Evolutionary conservation across 2,888 invertebrate species (phyloP).

Genomic region (Volucella inanis): DNA sequence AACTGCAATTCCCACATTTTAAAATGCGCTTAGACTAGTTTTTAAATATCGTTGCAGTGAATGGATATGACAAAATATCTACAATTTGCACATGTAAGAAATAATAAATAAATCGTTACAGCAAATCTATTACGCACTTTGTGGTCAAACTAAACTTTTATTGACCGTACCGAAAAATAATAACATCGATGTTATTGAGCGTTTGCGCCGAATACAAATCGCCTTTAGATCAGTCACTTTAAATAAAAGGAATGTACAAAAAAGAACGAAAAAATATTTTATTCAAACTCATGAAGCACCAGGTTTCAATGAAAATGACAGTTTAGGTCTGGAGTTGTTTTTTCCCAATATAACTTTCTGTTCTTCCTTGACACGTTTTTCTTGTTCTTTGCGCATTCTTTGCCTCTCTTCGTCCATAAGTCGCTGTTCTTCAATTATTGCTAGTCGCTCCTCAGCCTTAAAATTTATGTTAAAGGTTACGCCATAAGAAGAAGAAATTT

Average conservation of each 20-base stretch:
- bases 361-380: conserved; percentile 95
- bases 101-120: conserved; percentile 17
- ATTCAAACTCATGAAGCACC: conserved; percentile 86
- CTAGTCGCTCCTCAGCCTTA: conserved; percentile 97
- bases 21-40: no score
- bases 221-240: conserved; percentile 15
- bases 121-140: conserved; percentile 13
- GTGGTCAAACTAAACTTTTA: conserved; percentile 30
- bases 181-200: neutral
- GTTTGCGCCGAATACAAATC: conserved; percentile 21
- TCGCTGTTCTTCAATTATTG: conserved; percentile 98
- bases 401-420: conserved; percentile 98
- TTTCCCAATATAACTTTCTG: conserved; percentile 98
- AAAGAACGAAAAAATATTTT: conserved; percentile 23
- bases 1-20: no score
- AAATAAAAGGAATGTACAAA: conserved; percentile 38
- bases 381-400: conserved; percentile 95
- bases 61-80: no score
- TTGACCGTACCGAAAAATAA: conserved; percentile 8
- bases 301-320: conserved; percentile 95
- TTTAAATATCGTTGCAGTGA: no score
- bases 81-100: conserved; percentile 29
- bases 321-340: conserved; percentile 97
- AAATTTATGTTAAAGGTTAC: conserved; percentile 52
- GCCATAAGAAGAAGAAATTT: neutral